Evolutionary conservation across 2,888 invertebrate genomes (phyloP), one percentile per base, ranked within the genome.

Genomic region (Oscheius sp.): DNA sequence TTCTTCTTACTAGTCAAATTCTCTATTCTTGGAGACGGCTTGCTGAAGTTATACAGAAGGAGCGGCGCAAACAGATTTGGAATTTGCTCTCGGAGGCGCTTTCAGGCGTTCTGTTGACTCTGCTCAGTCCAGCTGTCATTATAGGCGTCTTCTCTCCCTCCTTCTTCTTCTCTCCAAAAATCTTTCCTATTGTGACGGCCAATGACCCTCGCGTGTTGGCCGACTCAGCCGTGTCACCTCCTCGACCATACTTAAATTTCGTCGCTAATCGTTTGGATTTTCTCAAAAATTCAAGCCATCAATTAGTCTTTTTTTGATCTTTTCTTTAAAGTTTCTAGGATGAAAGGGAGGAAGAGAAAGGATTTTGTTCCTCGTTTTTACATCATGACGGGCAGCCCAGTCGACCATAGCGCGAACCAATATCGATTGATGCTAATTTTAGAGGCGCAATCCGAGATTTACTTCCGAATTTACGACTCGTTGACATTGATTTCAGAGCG

Each of bases 71-170:
- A 59, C 59, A 59, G 59, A 59, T 59, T 59, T 59, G 59, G 59
- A 59, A 59, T 59, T 59, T 59, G 57, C 59, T 41, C 54, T 54
- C 54, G 54, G 54, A 54, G 54, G 33, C 54, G 59, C 59, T 59
- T 59, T 59, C 59, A 59, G 59, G 59, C 59, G 41, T 59, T 59
- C 59, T 59, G 59, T 59, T 59, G 59, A 59, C 59, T 44, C 59
- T 59, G 59, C 59, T 59, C 41, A 59, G 59, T 20, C 59, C 59
- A 59, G 59, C 59, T 59, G 59, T 59, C 59, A 59, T 59, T 59
- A 59, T 59, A 59, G 33, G 54, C 41, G 41, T 38, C 41, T 56
- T 22, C 56, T 24, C 30, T 20, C 30, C 17, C 54, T 28, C 32
- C 20, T 33, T 32, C 4, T 36, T 36, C 14, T 30, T 24, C 47